These are phyloP conservation scores for Dendroctonus valens DNA, from an alignment of 1,140 invertebrate species.

Conservation along the genomic window DNA sequence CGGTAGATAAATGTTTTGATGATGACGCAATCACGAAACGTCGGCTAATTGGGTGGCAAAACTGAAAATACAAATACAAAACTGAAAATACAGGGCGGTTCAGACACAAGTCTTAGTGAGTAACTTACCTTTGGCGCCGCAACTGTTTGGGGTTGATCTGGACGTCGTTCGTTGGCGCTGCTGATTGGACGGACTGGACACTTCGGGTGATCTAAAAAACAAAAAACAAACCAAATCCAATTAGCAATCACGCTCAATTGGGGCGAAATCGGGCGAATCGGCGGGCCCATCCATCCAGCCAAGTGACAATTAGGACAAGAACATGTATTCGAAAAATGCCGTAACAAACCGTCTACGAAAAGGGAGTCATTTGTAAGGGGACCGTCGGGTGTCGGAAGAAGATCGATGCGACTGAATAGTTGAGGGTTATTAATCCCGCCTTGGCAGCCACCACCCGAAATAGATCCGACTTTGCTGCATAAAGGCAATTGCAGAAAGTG, in stretches of 20 bases:
- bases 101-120: not conserved
- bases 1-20: too few relatives aligned
- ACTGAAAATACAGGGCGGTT: too few relatives aligned
- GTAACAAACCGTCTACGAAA: slow-evolving; percentile 15
- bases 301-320: slow-evolving; percentile 21
- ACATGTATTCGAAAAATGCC: slow-evolving; percentile 21
- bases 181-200: slow-evolving; percentile 30
- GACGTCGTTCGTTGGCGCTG: slow-evolving; percentile 36
- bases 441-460: slow-evolving; percentile 20
- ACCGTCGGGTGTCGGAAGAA: slow-evolving; percentile 12
- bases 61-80: too few relatives aligned
- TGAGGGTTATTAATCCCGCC: slow-evolving; percentile 26
- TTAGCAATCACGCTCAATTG: too few relatives aligned
- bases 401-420: slow-evolving; percentile 25
- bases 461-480: slow-evolving; percentile 5
- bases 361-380: slow-evolving; percentile 20
- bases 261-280: too few relatives aligned
- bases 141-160: slow-evolving; percentile 41
- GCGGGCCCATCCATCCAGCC: too few relatives aligned
- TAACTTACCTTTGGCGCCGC: slow-evolving; percentile 39
- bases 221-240: slow-evolving; percentile 3
- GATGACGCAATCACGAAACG: too few relatives aligned
- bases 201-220: slow-evolving; percentile 38
- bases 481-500: too few relatives aligned
- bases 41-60: too few relatives aligned